Percentiles rank a stretch among this genome's conserved stretches.
phyloP scores from a whole-genome alignment of 2,888 invertebrate species.

The Hypolimnas misippus region DNA sequence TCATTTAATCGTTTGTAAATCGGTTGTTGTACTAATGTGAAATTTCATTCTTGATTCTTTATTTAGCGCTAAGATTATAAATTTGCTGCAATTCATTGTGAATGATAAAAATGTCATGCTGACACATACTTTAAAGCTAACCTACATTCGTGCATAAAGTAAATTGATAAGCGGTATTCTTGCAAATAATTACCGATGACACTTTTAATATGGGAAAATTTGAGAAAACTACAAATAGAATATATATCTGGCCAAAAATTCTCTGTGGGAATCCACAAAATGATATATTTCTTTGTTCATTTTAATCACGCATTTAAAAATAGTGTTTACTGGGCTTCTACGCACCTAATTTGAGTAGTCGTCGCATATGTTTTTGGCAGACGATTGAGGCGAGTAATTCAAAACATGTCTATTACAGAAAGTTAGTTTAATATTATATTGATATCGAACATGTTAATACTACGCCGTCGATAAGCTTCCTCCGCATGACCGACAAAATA shows the following conservation, averaged over 20 bases:
- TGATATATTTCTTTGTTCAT: constrained; percentile 16
- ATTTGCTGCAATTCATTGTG: constrained; percentile 6
- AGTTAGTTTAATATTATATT: constrained; percentile 7
- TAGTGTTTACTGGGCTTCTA: constrained; percentile 41
- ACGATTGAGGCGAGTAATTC: constrained; percentile 11
- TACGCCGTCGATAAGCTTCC: constrained; percentile 22
- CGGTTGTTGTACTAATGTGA: constrained; percentile 14
- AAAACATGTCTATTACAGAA: constrained; percentile 2
- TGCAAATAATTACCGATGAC: not conserved
- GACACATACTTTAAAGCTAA: constrained; percentile 11
- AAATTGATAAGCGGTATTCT: constrained; percentile 4
- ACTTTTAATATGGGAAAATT: not conserved
- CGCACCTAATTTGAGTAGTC: constrained; percentile 55
- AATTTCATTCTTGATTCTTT: constrained; percentile 26
- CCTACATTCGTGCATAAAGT: constrained; percentile 20
- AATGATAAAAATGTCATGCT: constrained; percentile 23
- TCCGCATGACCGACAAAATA: constrained; percentile 45
- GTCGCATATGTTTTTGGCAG: constrained; percentile 77
- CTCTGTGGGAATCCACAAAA: constrained; percentile 3
- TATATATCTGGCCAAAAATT: constrained; percentile 10
- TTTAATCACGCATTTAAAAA: constrained; percentile 16
- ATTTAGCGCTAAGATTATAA: constrained; percentile 15
- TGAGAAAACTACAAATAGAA: not conserved
- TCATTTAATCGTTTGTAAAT: constrained; percentile 16
- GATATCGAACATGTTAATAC: constrained; percentile 12